phyloP scores from a whole-genome alignment of 2,797 vertebrate genomes.

The Darevskia mixta region DNA sequence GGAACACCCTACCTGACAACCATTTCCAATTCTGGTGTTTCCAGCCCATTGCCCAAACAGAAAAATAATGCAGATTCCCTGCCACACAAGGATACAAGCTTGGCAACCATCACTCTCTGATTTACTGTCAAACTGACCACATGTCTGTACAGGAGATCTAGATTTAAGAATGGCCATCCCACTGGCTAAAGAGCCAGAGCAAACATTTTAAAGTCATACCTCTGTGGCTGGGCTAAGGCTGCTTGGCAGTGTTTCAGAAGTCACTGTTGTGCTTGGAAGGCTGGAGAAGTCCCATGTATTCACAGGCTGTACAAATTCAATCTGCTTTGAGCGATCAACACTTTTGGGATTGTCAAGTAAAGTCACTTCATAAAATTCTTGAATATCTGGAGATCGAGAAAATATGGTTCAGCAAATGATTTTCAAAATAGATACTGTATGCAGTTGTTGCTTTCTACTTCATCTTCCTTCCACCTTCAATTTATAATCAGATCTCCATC shows the following conservation, averaged over 20 bases:
- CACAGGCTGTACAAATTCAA: slow-evolving; percentile 84
- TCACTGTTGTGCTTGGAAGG: slow-evolving; percentile 91
- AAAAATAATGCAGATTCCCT: background rate
- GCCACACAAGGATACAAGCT: background rate
- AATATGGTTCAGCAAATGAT: background rate
- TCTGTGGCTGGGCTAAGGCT: slow-evolving; percentile 93
- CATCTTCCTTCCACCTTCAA: background rate
- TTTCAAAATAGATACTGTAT: background rate
- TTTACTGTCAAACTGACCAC: no score
- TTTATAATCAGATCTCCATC: background rate
- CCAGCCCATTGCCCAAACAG: background rate
- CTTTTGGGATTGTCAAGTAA: slow-evolving; percentile 94
- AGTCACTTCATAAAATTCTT: slow-evolving; percentile 99
- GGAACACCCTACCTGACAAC: no score
- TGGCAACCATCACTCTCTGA: background rate
- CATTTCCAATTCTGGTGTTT: background rate
- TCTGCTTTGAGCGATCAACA: slow-evolving; percentile 82
- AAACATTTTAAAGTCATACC: slow-evolving; percentile 75
- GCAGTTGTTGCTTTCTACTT: background rate
- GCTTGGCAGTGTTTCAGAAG: slow-evolving; percentile 90
- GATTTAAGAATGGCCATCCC: background rate
- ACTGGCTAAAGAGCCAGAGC: background rate
- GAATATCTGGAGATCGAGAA: slow-evolving; percentile 87
- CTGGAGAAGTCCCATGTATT: slow-evolving; percentile 95
- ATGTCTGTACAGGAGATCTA: no score